A percentile compares a stretch with the other conserved stretches of the same genome.
phyloP scores from a whole-genome alignment of 1,140 invertebrate species.

The Dermatophagoides farinae region DNA sequence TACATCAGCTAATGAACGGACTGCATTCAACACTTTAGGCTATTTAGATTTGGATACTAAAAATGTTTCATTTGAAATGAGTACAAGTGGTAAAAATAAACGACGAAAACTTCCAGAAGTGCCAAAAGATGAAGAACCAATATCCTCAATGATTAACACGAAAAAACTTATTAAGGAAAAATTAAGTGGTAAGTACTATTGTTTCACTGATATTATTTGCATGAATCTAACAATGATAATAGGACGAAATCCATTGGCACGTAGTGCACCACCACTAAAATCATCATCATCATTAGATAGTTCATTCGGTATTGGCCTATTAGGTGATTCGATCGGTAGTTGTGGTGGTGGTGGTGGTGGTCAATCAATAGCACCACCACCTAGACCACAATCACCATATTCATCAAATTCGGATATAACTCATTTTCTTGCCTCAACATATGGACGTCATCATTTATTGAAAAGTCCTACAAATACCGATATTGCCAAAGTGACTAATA shows the following conservation, averaged over 20 bases:
- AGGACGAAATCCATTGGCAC: neutral
- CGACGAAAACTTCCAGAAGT: constrained; percentile 36
- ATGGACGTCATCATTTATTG: neutral
- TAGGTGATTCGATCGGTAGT: neutral
- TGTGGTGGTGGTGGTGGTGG: neutral
- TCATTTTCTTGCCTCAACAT: constrained; percentile 7
- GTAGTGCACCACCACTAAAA: neutral
- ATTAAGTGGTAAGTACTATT: constrained; percentile 3
- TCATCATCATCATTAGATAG: constrained; percentile 11
- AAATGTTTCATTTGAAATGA: neutral
- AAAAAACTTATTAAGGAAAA: constrained; percentile 9
- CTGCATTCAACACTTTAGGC: neutral
- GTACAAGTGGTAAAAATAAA: neutral
- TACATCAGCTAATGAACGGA: neutral
- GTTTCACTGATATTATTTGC: neutral
- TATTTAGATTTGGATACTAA: constrained; percentile 3
- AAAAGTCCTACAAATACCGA: neutral
- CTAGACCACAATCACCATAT: constrained; percentile 2
- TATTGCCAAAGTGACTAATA: neutral
- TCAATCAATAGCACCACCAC: neutral
- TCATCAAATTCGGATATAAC: constrained; percentile 7
- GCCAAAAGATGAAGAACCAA: constrained; percentile 35
- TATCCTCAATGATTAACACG: constrained; percentile 19
- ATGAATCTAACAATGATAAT: neutral
- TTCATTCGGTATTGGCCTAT: neutral